A percentile compares a stretch with the other conserved stretches of the same genome.
Evolutionary conservation across 2,888 invertebrate species (phyloP).

Genomic region (Lysandra bellargus): DNA sequence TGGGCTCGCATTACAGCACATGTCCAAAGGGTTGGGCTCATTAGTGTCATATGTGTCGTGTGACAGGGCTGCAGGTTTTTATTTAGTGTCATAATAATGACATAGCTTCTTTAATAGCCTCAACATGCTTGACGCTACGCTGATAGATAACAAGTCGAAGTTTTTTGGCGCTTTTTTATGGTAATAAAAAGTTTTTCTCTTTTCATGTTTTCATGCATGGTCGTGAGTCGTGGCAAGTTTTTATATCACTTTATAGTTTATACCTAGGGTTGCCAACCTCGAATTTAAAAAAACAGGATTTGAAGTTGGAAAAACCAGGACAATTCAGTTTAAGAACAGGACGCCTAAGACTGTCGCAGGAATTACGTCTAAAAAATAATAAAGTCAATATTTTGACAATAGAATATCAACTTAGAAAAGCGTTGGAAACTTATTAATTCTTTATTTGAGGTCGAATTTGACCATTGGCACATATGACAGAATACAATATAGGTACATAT

Average conservation of each 20-base stretch:
- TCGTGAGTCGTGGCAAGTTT: background rate
- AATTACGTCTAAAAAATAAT: too few relatives aligned
- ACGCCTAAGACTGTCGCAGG: too few relatives aligned
- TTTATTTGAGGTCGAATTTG: too few relatives aligned
- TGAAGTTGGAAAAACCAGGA: too few relatives aligned
- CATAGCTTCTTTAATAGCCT: conserved; percentile 29
- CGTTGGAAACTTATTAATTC: too few relatives aligned
- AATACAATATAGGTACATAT: too few relatives aligned
- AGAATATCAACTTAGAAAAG: too few relatives aligned
- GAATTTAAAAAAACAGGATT: too few relatives aligned
- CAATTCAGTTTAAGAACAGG: too few relatives aligned
- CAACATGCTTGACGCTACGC: background rate
- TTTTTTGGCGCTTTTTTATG: conserved; percentile 13
- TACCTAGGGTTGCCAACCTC: background rate
- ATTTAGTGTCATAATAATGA: conserved; percentile 36
- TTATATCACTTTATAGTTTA: background rate
- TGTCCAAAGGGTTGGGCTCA: conserved; percentile 68
- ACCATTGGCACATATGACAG: too few relatives aligned
- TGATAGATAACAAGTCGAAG: conserved; percentile 13
- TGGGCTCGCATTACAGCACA: conserved; percentile 58
- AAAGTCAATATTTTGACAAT: too few relatives aligned
- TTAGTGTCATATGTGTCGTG: conserved; percentile 62
- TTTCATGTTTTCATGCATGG: background rate
- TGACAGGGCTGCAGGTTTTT: conserved; percentile 48
- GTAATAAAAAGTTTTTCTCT: background rate